These are phyloP conservation scores for Dinoponera quadriceps DNA, from an alignment of 1,140 invertebrate species.

Conservation along the genomic window DNA sequence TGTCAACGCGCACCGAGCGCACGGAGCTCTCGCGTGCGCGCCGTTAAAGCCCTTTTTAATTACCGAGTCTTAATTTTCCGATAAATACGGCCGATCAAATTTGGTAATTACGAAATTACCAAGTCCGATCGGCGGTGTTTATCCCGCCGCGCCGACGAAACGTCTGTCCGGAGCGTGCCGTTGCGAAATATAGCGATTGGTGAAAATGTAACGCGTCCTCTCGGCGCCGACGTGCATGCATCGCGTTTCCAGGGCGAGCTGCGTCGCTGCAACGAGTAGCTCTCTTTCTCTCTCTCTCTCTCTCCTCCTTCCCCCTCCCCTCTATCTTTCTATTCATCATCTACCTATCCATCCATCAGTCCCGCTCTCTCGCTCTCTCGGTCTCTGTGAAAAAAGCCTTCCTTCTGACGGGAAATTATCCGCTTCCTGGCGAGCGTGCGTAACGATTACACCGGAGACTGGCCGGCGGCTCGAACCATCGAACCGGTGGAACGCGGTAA, in stretches of 20 bases:
- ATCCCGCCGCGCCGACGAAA: conserved; percentile 1
- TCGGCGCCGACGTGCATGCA: not conserved
- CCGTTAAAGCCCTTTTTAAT: conserved; percentile 12
- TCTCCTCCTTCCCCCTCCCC: not conserved
- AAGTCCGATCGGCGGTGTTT: conserved; percentile 37
- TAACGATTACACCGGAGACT: conserved; percentile 29
- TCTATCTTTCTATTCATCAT: too few relatives aligned
- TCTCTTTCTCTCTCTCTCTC: not conserved
- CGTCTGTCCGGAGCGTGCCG: not conserved
- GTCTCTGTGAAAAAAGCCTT: conserved; percentile 23
- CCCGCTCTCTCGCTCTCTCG: not conserved
- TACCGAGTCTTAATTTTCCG: too few relatives aligned
- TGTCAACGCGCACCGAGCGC: not conserved
- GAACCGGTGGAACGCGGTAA: conserved; percentile 8
- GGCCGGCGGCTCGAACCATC: not conserved
- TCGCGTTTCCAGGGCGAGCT: conserved; percentile 9
- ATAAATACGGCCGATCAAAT: too few relatives aligned
- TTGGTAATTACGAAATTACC: conserved; percentile 28
- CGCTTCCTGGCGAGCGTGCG: conserved; percentile 2
- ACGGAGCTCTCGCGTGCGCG: not conserved
- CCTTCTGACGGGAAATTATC: conserved; percentile 13
- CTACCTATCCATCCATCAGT: not conserved
- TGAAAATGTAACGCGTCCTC: conserved; percentile 15
- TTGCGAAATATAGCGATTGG: conserved; percentile 1
- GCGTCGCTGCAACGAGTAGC: not conserved